Conservation (phyloP, 2,113 vertebrate genomes). For the Paramormyrops kingsleyae region DNA sequence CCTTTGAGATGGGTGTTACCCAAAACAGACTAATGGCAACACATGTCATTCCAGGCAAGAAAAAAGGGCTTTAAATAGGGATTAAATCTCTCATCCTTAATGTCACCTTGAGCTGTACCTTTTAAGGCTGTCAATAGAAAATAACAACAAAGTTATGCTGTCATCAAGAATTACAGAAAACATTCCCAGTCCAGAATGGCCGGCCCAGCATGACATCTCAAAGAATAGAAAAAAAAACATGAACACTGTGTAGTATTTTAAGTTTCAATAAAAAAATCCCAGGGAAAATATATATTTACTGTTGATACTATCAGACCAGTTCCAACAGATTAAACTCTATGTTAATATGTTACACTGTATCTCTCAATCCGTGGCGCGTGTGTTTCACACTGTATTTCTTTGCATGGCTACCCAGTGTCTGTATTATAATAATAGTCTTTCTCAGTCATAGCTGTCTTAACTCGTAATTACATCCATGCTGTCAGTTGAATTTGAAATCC, state of each 20-base stretch:
- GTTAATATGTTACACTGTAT: neutral
- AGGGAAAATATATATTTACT: neutral
- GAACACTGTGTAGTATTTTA: neutral
- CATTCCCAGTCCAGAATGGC: neutral
- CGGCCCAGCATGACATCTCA: neutral
- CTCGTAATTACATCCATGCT: neutral
- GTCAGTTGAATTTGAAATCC: neutral
- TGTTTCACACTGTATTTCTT: neutral
- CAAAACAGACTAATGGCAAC: neutral
- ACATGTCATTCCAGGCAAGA: neutral
- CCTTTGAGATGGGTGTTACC: neutral
- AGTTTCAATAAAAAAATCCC: neutral
- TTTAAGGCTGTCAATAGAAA: neutral
- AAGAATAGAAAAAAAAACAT: neutral
- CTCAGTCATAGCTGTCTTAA: neutral
- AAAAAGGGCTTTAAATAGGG: neutral
- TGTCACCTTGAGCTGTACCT: slow-evolving; percentile 1
- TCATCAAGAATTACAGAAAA: neutral
- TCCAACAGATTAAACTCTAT: neutral
- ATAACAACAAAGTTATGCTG: neutral
- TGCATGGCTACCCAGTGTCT: neutral
- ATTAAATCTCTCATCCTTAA: neutral
- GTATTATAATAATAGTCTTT: neutral
- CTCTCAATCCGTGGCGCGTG: neutral
- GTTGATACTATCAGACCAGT: neutral